phyloP scores from a whole-genome alignment of 2,113 vertebrate genomes.

The Pao palembangensis region DNA sequence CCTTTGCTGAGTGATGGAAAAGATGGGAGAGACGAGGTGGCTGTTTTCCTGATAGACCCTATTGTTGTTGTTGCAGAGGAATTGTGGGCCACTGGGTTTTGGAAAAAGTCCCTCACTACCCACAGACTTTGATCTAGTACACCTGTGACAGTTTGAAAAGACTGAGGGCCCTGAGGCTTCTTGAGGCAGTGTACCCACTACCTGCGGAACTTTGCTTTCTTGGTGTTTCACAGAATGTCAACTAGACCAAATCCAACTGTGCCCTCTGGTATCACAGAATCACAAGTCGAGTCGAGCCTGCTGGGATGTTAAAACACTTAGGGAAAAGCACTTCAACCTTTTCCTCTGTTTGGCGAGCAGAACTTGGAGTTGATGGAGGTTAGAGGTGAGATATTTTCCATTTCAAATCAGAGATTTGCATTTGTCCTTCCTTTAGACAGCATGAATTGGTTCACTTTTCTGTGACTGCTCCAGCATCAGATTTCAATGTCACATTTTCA shows the following conservation, averaged over 20 bases:
- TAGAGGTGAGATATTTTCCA: constrained; percentile 36
- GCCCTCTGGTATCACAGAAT: constrained; percentile 1
- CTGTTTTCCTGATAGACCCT: constrained; percentile 23
- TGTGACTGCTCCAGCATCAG: constrained; percentile 26
- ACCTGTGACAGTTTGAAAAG: constrained; percentile 29
- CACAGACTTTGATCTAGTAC: constrained; percentile 39
- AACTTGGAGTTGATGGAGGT: constrained; percentile 8
- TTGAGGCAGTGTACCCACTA: neutral
- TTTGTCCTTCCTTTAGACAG: constrained; percentile 44
- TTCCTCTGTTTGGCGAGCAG: constrained; percentile 11
- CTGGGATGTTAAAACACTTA: constrained; percentile 1
- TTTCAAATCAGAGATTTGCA: constrained; percentile 56
- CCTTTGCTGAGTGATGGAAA: constrained; percentile 19
- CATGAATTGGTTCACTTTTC: constrained; percentile 31
- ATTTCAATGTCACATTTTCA: constrained; percentile 56
- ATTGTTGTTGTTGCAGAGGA: constrained; percentile 47
- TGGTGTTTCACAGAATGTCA: constrained; percentile 18
- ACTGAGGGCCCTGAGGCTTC: constrained; percentile 31
- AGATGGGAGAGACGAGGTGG: too few relatives aligned
- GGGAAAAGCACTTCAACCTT: constrained; percentile 27
- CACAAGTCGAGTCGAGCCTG: constrained; percentile 1
- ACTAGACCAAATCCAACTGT: constrained; percentile 1
- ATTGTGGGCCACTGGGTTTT: constrained; percentile 53
- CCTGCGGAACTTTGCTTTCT: constrained; percentile 24
- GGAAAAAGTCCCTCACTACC: constrained; percentile 37